Evolutionary conservation across 2,113 vertebrate genomes (phyloP), one percentile per base, ranked within the genome.

Genomic region (Brachyhypopomus gauderio): DNA sequence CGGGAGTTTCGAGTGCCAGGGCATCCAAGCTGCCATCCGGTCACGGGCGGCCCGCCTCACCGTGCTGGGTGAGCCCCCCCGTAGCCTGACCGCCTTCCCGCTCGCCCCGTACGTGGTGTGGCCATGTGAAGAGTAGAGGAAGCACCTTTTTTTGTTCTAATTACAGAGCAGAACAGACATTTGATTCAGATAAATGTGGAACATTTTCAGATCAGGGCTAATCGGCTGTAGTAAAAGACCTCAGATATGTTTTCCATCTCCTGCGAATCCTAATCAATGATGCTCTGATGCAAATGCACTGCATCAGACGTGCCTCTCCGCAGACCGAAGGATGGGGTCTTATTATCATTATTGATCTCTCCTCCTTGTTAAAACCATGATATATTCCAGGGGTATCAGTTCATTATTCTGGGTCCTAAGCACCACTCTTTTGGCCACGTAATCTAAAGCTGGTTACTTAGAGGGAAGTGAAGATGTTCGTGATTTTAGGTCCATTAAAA

Each of bases 1-100:
- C 0, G 96, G 96, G 0, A 92, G 95, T 79, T 97, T 97, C 0
- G 96, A 97, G 84, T 97, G 96, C 70, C 96, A 97, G 87, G 96
- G 96, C 84, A 97, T 97, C 80, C 96, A 97, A 45, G 96, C 94
- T 0, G 96, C 96, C 78, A 95, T 96, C 82, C 90, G 96, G 27
- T 97, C 96, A 66, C 84, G 94, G 63, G 95, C 96, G 0, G 96
- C 96, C 7, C 93, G 95, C 1, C 94, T 97, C 86, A 97, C 96
- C 0, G 96, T 97, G 6, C 92, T 97, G 0, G 95, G 96, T 97
- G 88, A 94, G 95, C 72, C 8, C 1, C 0, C 0, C 1, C 19
- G 2, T 20, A 22, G 11, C n/a, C 1, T 4, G 1, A n/a, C 20
- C 5, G 6, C n/a, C n/a, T n/a, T 70, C 66, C 4, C 1, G 4